phyloP scores from a whole-genome alignment of 2,888 invertebrate genomes.

The Celastrina argiolus region DNA sequence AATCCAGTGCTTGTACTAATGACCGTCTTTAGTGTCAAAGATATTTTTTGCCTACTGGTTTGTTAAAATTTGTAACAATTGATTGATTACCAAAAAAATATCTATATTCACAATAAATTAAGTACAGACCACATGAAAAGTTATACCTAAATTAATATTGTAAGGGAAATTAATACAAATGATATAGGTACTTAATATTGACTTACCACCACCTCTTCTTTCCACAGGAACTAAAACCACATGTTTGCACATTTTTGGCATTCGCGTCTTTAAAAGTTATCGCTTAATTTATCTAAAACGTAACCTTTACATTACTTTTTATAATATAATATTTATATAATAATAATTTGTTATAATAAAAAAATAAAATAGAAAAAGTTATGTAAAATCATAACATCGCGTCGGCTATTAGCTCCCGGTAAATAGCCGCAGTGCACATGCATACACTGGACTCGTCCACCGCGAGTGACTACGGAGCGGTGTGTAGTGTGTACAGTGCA shows the following conservation, averaged over 20 bases:
- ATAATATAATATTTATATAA: neutral
- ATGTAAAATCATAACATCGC: neutral
- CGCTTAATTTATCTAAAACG: neutral
- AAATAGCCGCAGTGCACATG: constrained; percentile 16
- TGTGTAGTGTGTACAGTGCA: constrained; percentile 18
- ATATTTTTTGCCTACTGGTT: too few species aligned
- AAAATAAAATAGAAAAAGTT: neutral
- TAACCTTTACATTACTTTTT: neutral
- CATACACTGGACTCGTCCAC: constrained; percentile 30
- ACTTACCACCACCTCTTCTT: constrained; percentile 52
- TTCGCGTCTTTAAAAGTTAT: constrained; percentile 11
- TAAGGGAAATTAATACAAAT: too few species aligned
- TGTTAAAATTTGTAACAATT: too few species aligned
- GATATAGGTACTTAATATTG: neutral
- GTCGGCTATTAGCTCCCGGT: constrained; percentile 12
- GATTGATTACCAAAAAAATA: too few species aligned
- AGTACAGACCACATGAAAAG: too few species aligned
- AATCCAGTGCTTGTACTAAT: too few species aligned
- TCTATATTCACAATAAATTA: too few species aligned
- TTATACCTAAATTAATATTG: too few species aligned
- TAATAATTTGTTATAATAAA: neutral
- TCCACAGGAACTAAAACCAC: constrained; percentile 56
- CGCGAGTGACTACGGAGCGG: constrained; percentile 30
- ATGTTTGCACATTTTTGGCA: constrained; percentile 56
- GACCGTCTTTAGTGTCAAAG: too few species aligned